Base-by-base conservation (phyloP, 2,113 vertebrate species). In the Caracal caracal region DNA sequence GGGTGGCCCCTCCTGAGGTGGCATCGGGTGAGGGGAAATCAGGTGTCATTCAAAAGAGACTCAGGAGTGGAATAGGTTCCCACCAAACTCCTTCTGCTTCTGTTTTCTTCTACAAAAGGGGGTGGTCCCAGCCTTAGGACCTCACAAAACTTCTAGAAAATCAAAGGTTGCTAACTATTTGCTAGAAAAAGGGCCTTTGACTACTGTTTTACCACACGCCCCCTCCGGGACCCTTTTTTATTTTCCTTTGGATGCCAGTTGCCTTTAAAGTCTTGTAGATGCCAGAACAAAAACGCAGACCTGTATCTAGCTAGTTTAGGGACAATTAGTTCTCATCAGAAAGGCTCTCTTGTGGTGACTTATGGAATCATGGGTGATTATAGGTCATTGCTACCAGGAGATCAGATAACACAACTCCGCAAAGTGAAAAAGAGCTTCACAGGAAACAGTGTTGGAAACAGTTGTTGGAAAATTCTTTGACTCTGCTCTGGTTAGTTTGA, bases 121-220 rank as follows among this genome's bases (percentile, higher is more conserved):
- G 11, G 13, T 71, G 30, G 5, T 13, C 22, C 30, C 17, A 26
- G n/a, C 9, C 16, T 3, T 28, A 40, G 49, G 40, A 19, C 33
- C 71, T 35, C 76, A 35, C 3, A 37, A 22, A 12, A 68, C 37
- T 37, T 79, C 5, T 11, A 16, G 56, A 71, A 68, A 68, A 63
- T n/a, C 59, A 33, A 35, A 86, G 51, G 59, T 49, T 28, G 0
- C 71, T n/a, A 19, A 56, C 26, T 30, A 0, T 59, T 10, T 28
- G 30, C 37, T 65, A 8, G 78, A 56, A 84, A 94, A 63, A 43
- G n/a, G 49, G 24, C 6, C 0, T 19, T 35, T 3, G 70, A 30
- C n/a, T 28, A 0, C 56, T 66, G 6, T 28, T n/a, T 73, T 0
- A 9, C 35, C 47, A 11, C 33, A 3, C 16, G 6, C 1, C 17